Evolutionary conservation across 2,797 vertebrate genomes (phyloP).

Genomic region (Acanthurus lineatus): DNA sequence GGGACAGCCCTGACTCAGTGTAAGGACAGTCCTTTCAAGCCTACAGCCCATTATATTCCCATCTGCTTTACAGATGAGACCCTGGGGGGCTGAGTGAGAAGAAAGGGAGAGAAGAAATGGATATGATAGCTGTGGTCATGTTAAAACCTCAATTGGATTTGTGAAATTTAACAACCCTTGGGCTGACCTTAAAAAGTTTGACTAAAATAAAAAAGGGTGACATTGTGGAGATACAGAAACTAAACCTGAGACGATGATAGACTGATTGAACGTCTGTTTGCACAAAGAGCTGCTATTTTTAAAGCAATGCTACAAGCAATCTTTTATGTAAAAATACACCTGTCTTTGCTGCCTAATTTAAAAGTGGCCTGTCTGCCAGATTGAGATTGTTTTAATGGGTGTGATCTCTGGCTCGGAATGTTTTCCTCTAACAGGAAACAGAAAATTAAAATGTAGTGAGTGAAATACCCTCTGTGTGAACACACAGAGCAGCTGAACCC

Average conservation of each 20-base stretch:
- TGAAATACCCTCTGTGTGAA: conserved; percentile 3
- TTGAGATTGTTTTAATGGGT: conserved; percentile 1
- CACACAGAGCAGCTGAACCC: not conserved
- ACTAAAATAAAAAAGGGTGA: not conserved
- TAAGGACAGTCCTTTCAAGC: conserved; percentile 29
- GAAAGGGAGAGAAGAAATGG: conserved; percentile 35
- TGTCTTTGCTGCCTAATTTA: not conserved
- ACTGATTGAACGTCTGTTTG: not conserved
- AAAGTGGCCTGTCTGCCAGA: conserved; percentile 4
- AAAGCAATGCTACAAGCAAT: not conserved
- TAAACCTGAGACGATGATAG: not conserved
- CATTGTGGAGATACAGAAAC: not conserved
- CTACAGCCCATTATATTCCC: conserved; percentile 51
- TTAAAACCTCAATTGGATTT: not conserved
- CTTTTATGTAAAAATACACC: conserved; percentile 23
- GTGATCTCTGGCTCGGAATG: not conserved
- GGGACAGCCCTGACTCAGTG: conserved; percentile 19
- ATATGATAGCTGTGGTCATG: conserved; percentile 31
- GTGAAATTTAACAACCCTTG: conserved; percentile 1
- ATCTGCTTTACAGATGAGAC: conserved; percentile 78
- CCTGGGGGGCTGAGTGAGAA: conserved; percentile 34
- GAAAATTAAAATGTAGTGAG: conserved; percentile 11
- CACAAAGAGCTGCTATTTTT: conserved; percentile 6
- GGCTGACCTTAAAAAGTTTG: not conserved
- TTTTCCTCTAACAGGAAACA: conserved; percentile 10